Conservation (phyloP, 2,888 invertebrate genomes). For the Tenthredo distinguenda region DNA sequence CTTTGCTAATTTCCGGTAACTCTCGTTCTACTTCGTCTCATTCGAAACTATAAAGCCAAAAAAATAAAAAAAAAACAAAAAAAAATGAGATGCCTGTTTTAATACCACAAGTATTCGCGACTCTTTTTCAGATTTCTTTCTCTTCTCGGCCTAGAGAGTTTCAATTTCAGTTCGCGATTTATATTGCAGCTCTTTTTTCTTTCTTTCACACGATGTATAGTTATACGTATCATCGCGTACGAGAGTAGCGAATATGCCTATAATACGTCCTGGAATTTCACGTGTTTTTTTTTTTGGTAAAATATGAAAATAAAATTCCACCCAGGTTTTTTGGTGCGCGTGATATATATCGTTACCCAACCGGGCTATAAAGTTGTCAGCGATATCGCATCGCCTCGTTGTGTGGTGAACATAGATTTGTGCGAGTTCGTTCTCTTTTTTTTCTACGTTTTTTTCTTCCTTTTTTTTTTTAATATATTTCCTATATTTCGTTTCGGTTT, state of each 20-base stretch:
- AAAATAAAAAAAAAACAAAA: not conserved
- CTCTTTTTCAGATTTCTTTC: not conserved
- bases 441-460: not conserved
- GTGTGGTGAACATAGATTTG: slow-evolving; percentile 22
- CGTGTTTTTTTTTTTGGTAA: not conserved
- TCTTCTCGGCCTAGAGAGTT: not conserved
- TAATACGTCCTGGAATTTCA: not conserved
- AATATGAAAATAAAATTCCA: slow-evolving; percentile 43
- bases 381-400: slow-evolving; percentile 22
- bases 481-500: slow-evolving; percentile 13
- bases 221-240: not conserved
- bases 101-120: not conserved
- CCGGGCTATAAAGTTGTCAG: slow-evolving; percentile 41
- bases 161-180: not conserved
- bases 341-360: slow-evolving; percentile 35
- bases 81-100: not conserved
- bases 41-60: not conserved
- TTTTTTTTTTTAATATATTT: not conserved
- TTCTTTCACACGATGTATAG: not conserved
- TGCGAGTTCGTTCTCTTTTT: not conserved
- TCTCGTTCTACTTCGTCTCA: not conserved
- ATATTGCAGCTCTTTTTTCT: not conserved
- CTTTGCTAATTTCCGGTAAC: not conserved
- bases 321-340: not conserved
- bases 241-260: not conserved